A percentile compares a stretch with the other conserved stretches of the same genome.
These are phyloP conservation scores for Drosophila miranda DNA, from an alignment of 1,140 invertebrate species.

Conservation along the genomic window DNA sequence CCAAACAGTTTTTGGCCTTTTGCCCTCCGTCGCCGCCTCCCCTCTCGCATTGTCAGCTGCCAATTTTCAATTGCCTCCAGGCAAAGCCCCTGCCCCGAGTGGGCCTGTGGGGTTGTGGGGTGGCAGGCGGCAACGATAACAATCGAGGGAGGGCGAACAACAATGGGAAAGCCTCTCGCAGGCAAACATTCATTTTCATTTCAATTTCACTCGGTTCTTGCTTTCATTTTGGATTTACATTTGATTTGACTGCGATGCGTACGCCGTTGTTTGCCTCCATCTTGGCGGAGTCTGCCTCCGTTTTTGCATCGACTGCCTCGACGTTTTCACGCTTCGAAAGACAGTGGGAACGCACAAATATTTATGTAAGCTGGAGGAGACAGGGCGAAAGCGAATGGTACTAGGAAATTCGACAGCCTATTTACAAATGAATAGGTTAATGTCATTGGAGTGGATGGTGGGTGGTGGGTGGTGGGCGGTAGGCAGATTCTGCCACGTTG, in stretches of 20 bases:
- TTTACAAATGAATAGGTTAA: conserved; percentile 81
- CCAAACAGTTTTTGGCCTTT: conserved; percentile 30
- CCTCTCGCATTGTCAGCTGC: conserved; percentile 62
- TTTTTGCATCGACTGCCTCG: conserved; percentile 32
- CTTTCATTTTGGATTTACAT: conserved; percentile 79
- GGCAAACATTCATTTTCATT: conserved; percentile 70
- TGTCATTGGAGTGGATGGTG: conserved; percentile 36
- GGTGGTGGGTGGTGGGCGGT: neutral
- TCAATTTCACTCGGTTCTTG: conserved; percentile 75
- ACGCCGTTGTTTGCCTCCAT: conserved; percentile 15
- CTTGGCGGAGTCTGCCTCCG: conserved; percentile 28
- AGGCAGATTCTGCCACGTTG: conserved; percentile 27
- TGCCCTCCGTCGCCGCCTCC: conserved; percentile 11
- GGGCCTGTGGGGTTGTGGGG: conserved; percentile 35
- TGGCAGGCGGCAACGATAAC: conserved; percentile 39
- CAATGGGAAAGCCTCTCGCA: conserved; percentile 28
- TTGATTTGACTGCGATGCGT: conserved; percentile 70
- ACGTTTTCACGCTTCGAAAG: conserved; percentile 69
- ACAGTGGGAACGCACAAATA: conserved; percentile 73
- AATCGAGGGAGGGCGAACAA: conserved; percentile 19
- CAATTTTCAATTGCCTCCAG: conserved; percentile 74
- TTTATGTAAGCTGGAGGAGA: conserved; percentile 65
- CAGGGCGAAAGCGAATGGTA: conserved; percentile 42
- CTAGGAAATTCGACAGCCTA: conserved; percentile 72
- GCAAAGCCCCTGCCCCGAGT: conserved; percentile 25